Evolutionary conservation across 2,888 invertebrate species (phyloP).

Genomic region (Zaprionus bogoriensis): DNA sequence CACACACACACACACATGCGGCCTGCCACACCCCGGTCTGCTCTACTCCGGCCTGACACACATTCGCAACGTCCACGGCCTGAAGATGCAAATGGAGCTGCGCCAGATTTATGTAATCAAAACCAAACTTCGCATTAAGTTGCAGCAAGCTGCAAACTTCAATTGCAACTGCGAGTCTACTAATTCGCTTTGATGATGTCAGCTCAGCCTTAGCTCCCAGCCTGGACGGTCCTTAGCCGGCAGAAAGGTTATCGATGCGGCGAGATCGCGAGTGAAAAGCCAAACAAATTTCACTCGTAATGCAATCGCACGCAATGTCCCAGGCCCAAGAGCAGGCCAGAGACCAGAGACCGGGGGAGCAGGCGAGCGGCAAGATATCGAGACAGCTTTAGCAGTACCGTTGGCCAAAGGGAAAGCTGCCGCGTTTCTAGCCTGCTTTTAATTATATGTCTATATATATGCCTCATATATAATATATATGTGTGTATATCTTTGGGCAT

Average conservation of each 20-base stretch:
- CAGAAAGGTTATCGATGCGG: constrained; percentile 71
- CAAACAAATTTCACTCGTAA: constrained; percentile 69
- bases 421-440: constrained; percentile 40
- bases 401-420: constrained; percentile 56
- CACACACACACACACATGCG: constrained; percentile 25
- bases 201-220: constrained; percentile 40
- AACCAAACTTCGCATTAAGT: constrained; percentile 63
- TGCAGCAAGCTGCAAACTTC: constrained; percentile 42
- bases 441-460: constrained; percentile 43
- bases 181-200: constrained; percentile 66
- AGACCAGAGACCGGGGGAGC: no score
- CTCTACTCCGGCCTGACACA: constrained; percentile 50
- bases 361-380: no score
- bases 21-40: constrained; percentile 37
- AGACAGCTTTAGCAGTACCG: constrained; percentile 33
- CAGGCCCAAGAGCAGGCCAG: constrained; percentile 36
- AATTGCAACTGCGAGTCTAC: constrained; percentile 16
- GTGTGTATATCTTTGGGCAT: constrained; percentile 24
- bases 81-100: constrained; percentile 72
- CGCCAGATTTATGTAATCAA: constrained; percentile 75
- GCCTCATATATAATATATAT: constrained; percentile 22
- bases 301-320: constrained; percentile 76
- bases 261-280: constrained; percentile 64
- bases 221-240: constrained; percentile 4
- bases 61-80: constrained; percentile 48